Evolutionary conservation across 1,140 invertebrate genomes (phyloP).

Genomic region (Schmidtea mediterranea): DNA sequence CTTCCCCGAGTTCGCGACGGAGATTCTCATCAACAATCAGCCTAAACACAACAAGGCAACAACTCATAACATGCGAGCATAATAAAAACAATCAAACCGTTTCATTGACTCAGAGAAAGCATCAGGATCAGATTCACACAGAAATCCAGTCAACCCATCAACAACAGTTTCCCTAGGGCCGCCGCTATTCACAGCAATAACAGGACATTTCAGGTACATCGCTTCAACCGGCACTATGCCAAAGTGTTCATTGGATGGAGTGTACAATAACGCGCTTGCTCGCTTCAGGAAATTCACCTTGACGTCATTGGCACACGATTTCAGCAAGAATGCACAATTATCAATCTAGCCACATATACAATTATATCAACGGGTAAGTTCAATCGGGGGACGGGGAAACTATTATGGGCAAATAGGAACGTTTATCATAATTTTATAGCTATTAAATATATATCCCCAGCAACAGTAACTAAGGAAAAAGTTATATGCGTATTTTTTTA

Average conservation of each 20-base stretch:
- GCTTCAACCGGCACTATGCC: conserved; percentile 96
- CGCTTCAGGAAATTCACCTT: conserved; percentile 50
- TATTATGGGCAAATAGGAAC: too few species aligned
- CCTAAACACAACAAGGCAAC: too few species aligned
- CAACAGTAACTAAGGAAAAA: too few species aligned
- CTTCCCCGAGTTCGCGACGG: background rate
- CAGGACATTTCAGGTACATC: conserved; percentile 70
- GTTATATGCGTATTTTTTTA: too few species aligned
- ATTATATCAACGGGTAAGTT: too few species aligned
- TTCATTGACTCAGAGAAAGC: background rate
- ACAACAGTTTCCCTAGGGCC: conserved; percentile 76
- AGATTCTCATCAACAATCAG: background rate
- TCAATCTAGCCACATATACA: conserved; percentile 11
- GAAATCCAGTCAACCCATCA: conserved; percentile 57
- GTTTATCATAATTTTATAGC: too few species aligned
- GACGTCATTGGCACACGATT: conserved; percentile 52
- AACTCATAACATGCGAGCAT: too few species aligned
- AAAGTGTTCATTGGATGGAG: conserved; percentile 87
- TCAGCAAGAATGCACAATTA: conserved; percentile 50
- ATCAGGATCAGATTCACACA: conserved; percentile 33
- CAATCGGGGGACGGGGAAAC: too few species aligned
- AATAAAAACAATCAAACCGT: too few species aligned
- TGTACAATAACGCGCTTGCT: conserved; percentile 59
- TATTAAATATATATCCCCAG: too few species aligned
- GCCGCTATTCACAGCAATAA: conserved; percentile 74